These are phyloP conservation scores for Pollenia labialis DNA, from an alignment of 2,888 invertebrate genomes.

Conservation along the genomic window DNA sequence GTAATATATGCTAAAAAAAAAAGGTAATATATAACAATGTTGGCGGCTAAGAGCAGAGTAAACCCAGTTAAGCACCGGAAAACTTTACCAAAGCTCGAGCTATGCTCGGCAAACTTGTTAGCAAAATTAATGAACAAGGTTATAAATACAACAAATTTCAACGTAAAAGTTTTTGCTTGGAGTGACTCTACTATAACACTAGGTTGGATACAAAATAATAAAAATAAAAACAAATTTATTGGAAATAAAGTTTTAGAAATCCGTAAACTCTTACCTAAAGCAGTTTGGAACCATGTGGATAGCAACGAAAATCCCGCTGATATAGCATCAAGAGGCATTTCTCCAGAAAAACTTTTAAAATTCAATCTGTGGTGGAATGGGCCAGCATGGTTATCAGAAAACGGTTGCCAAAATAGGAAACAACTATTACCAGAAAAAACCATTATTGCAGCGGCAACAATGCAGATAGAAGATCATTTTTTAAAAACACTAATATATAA, in stretches of 20 bases:
- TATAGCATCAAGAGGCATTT: constrained; percentile 11
- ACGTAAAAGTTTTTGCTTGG: too few relatives aligned
- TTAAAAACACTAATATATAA: not conserved
- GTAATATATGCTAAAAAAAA: not conserved
- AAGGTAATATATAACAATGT: too few relatives aligned
- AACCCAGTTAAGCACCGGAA: too few relatives aligned
- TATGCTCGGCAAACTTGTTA: too few relatives aligned
- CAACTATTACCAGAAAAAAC: not conserved
- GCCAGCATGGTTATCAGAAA: not conserved
- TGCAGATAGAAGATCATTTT: not conserved
- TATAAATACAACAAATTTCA: too few relatives aligned
- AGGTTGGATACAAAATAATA: too few relatives aligned
- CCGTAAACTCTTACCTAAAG: not conserved
- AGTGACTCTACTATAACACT: too few relatives aligned
- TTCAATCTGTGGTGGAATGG: not conserved
- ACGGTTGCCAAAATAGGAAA: not conserved
- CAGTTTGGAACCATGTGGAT: not conserved
- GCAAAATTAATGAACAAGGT: too few relatives aligned
- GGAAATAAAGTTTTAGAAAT: too few relatives aligned
- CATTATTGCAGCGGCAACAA: not conserved
- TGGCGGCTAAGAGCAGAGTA: too few relatives aligned
- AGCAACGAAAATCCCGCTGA: constrained; percentile 1
- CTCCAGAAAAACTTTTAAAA: not conserved
- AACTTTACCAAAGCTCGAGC: too few relatives aligned
- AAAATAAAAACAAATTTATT: too few relatives aligned